phyloP scores from a whole-genome alignment of 2,113 vertebrate genomes.

The Lagopus muta region DNA sequence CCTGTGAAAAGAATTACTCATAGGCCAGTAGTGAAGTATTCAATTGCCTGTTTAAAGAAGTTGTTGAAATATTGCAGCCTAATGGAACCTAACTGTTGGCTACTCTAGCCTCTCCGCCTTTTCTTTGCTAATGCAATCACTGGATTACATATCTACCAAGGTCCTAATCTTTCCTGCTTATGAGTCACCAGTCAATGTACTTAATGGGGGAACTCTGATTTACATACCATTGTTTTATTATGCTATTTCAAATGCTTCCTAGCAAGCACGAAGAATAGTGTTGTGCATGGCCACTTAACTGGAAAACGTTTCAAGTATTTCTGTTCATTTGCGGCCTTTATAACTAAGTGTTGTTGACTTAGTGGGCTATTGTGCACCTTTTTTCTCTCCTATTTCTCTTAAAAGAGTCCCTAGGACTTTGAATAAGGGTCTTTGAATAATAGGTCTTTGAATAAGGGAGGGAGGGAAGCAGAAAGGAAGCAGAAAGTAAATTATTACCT shows the following conservation, averaged over 20 bases:
- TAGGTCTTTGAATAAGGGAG: slow-evolving; percentile 3
- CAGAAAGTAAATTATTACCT: not conserved
- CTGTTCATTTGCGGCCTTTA: not conserved
- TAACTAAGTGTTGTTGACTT: slow-evolving; percentile 27
- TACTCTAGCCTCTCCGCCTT: not conserved
- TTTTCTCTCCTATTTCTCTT: not conserved
- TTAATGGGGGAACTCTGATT: not conserved
- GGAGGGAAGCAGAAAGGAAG: not conserved
- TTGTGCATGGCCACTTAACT: slow-evolving; percentile 26
- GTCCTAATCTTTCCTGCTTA: not conserved
- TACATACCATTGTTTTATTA: not conserved
- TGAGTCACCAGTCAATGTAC: not conserved
- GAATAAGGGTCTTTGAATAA: not conserved
- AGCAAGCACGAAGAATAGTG: not conserved
- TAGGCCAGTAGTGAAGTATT: not conserved
- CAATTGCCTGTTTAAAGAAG: not conserved
- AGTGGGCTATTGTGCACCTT: not conserved
- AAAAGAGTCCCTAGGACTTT: not conserved
- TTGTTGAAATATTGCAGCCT: not conserved
- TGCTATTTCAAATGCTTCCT: not conserved
- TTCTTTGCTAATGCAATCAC: not conserved
- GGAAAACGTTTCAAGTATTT: slow-evolving; percentile 52
- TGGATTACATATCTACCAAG: not conserved
- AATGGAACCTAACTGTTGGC: not conserved
- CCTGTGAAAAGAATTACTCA: not conserved